Conservation (phyloP, 2,797 vertebrate genomes). For the Acipenser oxyrinchus region DNA sequence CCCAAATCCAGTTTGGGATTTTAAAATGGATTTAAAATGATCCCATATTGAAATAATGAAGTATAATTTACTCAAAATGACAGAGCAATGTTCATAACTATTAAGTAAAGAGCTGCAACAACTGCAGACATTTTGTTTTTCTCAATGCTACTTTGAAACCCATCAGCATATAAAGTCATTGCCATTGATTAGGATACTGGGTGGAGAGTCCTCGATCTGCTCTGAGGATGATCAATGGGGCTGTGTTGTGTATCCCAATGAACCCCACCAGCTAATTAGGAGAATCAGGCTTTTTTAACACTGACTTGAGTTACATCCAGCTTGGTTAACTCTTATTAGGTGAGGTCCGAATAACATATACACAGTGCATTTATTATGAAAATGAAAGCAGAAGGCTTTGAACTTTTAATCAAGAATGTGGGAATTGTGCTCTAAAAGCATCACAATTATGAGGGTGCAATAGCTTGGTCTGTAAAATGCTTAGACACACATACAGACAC, state of each 20-base stretch:
- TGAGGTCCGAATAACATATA: no score
- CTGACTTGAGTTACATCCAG: background rate
- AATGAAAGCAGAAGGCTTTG: no score
- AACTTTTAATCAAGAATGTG: no score
- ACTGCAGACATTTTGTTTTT: background rate
- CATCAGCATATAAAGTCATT: conserved; percentile 1
- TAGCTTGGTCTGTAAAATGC: background rate
- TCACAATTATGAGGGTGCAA: no score
- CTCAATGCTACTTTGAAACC: conserved; percentile 4
- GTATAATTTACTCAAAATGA: no score
- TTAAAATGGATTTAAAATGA: no score
- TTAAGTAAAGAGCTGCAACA: background rate
- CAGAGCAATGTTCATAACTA: no score
- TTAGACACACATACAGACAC: conserved; percentile 23
- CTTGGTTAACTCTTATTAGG: no score
- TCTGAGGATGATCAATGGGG: background rate
- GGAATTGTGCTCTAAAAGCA: no score
- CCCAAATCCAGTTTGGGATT: no score
- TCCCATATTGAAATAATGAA: no score
- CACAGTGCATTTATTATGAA: no score
- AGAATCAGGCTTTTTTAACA: background rate
- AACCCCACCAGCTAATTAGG: background rate
- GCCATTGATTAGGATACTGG: background rate
- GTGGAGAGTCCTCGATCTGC: background rate
- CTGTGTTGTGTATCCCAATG: background rate